Evolutionary conservation across 2,113 vertebrate genomes (phyloP).

Genomic region (Trematomus loennbergii): DNA sequence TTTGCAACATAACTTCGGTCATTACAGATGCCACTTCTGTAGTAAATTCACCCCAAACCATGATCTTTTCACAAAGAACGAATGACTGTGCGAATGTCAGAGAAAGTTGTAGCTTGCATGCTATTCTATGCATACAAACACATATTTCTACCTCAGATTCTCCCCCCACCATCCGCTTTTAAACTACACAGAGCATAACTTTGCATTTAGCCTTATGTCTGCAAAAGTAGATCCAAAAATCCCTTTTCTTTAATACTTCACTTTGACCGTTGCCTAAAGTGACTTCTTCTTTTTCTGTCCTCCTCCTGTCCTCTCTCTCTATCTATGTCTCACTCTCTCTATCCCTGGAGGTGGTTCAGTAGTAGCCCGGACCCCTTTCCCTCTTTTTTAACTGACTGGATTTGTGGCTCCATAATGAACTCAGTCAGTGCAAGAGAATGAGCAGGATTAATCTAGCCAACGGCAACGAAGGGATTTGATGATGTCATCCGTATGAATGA

Average conservation of each 20-base stretch:
- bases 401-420: constrained; percentile 83
- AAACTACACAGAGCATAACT: constrained; percentile 23
- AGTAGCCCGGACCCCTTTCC: constrained; percentile 57
- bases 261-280: constrained; percentile 63
- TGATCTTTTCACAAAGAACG: too few relatives aligned
- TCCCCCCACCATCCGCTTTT: constrained; percentile 5
- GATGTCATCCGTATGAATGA: constrained; percentile 87
- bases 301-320: constrained; percentile 37
- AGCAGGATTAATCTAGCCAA: constrained; percentile 86
- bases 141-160: neutral
- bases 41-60: too few relatives aligned
- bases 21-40: too few relatives aligned
- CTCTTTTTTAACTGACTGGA: constrained; percentile 79
- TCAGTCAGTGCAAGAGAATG: constrained; percentile 85
- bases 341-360: constrained; percentile 61
- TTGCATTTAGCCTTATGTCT: constrained; percentile 30
- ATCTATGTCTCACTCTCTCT: constrained; percentile 43
- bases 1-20: too few relatives aligned
- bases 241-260: constrained; percentile 47
- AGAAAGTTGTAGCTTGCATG: neutral
- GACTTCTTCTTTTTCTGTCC: constrained; percentile 46
- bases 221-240: constrained; percentile 35
- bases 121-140: neutral
- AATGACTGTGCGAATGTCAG: neutral
- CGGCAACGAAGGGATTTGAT: constrained; percentile 83